Conservation (phyloP, 2,797 vertebrate species). For the Avahi laniger region DNA sequence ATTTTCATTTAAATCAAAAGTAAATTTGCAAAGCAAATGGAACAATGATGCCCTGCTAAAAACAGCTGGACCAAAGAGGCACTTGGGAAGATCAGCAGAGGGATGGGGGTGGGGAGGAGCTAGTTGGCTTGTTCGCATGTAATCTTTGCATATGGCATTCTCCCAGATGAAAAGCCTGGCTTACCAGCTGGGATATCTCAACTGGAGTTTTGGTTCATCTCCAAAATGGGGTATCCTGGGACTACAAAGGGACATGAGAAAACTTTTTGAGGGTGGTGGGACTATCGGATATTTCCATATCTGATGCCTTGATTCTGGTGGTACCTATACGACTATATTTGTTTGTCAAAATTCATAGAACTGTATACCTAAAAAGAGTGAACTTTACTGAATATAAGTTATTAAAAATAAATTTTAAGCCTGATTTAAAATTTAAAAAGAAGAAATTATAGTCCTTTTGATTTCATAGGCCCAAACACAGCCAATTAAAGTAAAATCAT, state of each 20-base stretch:
- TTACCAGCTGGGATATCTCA: not conserved
- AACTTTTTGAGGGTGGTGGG: not conserved
- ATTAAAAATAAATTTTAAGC: not conserved
- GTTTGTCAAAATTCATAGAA: not conserved
- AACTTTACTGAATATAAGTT: not conserved
- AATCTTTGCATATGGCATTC: not conserved
- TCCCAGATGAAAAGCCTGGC: not conserved
- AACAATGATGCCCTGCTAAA: not conserved
- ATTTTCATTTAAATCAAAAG: conserved; percentile 53
- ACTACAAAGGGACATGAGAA: not conserved
- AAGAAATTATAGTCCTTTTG: not conserved
- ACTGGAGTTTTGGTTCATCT: not conserved
- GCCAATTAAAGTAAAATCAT: not conserved
- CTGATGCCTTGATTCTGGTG: not conserved
- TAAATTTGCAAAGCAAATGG: conserved; percentile 46
- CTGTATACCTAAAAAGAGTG: not conserved
- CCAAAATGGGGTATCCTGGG: not conserved
- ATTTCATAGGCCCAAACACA: not conserved
- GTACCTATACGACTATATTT: not conserved
- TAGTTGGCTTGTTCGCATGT: not conserved
- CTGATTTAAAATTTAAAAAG: not conserved
- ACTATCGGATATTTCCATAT: not conserved
- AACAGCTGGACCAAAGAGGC: not conserved
- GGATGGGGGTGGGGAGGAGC: no score
- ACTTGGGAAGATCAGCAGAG: not conserved